Base-by-base conservation (phyloP, 2,888 invertebrate genomes). In the Trichopria drosophilae region DNA sequence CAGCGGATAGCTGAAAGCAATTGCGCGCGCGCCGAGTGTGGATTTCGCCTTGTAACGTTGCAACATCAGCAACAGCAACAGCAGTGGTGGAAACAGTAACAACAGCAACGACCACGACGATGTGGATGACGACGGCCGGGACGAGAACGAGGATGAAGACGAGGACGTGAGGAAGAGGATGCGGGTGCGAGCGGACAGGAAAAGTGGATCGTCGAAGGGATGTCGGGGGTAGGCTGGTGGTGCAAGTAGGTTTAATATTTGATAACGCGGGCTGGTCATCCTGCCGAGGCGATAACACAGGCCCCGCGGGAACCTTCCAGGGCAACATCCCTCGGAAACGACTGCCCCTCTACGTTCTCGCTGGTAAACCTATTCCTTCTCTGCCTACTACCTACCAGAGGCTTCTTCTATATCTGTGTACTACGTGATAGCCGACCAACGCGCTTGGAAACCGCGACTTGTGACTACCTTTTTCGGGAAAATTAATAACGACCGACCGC, bases 241-340 rank as follows among this genome's bases (percentile, higher is more conserved):
- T 74, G 73, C 73, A 75, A 75, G 74, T 72, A 71, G 66, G 67
- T 72, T 75, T 72, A 75, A 75, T 75, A 74, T 72, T 74, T 74
- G 70, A 75, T 75, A 70, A 9, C 69, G 72, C 69, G 71, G 69
- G 67, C 69, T 73, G 75, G 75, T 75, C 75, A 75, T 74, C 74
- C 74, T 74, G 72, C 66, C 71, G 34, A 41, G 48, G 35, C 74
- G 75, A 73, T 75, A 75, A 75, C 74, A 74, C 72, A 67, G 69
- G 68, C 72, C 75, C 72, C 75, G 67, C 73, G 73, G 74, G 75
- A 74, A 72, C 71, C 72, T 69, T 73, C 71, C 68, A 64, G 18
- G 58, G 68, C 70, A 69, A 68, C 70, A 69, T 72, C 69, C 69
- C 73, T 71, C 65, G 68, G 66, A 73, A 74, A 73, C 68, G 69